Evolutionary conservation across 2,888 invertebrate genomes (phyloP), one percentile per base, ranked within the genome.

Genomic region (Troilus luridus): DNA sequence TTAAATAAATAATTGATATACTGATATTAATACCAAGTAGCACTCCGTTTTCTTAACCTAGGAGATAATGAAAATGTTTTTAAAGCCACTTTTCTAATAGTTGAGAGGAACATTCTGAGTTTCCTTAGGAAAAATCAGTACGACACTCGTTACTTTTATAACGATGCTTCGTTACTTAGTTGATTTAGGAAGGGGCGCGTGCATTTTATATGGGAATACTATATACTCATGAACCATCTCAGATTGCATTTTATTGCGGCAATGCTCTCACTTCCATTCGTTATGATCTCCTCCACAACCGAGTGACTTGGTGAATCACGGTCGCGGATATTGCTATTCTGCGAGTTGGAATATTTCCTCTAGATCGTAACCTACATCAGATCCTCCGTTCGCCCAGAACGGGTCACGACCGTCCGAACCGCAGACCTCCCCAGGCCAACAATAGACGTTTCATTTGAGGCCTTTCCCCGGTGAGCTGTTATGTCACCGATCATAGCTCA

Each of bases 361-460:
- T 11, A 85, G 85, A 85, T 85, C 56, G 56, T 56, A 85, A 58
- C 85, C 85, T 85, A 85, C 56, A 85, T 85, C 85, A 85, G 85
- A 58, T 58, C 56, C 56, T 85, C 56, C 56, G 85, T 56, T 56
- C 85, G 85, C 85, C 56, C 56, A 85, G 56, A 85, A 85, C 85
- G 85, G 85, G 85, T 85, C 85, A 85, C 85, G 85, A 85, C 12
- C 56, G 56, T 85, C 85, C 85, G 56, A 85, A 58, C n/a, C 85
- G n/a, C n/a, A 56, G 85, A 85, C 56, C 85, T 85, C 85, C 85
- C 56, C 85, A 85, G 85, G 85, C 85, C 85, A 85, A 85, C 85
- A 85, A 85, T 85, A 85, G 85, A 85, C 85, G 85, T 85, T 85
- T 85, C 85, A 85, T 85, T 85, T 85, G 56, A 85, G 56, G 85